A percentile compares a stretch with the other conserved stretches of the same genome.
These are phyloP conservation scores for Phortica okadai DNA, from an alignment of 2,888 invertebrate genomes.

Conservation along the genomic window DNA sequence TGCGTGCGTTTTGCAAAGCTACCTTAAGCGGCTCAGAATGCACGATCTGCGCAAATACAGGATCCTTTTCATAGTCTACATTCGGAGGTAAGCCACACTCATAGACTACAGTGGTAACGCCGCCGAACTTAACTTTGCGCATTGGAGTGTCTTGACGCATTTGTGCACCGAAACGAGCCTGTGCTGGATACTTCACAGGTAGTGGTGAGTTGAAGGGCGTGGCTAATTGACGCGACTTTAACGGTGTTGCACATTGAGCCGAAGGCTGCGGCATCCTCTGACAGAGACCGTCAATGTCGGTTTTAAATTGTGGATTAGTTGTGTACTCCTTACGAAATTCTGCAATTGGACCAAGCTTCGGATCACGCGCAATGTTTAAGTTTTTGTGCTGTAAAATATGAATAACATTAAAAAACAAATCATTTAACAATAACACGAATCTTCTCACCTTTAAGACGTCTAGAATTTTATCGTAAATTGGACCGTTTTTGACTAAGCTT, in stretches of 20 bases:
- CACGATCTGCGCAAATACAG: constrained; percentile 71
- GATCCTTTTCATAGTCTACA: constrained; percentile 73
- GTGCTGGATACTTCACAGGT: constrained; percentile 66
- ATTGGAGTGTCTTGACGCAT: constrained; percentile 75
- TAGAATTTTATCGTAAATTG: constrained; percentile 80
- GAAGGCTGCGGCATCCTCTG: constrained; percentile 34
- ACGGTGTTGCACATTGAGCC: constrained; percentile 38
- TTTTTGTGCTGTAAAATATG: constrained; percentile 77
- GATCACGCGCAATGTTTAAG: constrained; percentile 78
- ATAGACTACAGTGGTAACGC: constrained; percentile 65
- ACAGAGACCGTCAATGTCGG: constrained; percentile 78
- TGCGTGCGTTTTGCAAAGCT: constrained; percentile 59
- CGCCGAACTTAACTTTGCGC: constrained; percentile 73
- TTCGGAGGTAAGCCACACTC: constrained; percentile 72
- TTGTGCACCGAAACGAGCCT: constrained; percentile 66
- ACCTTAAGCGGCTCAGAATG: constrained; percentile 70
- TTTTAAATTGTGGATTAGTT: constrained; percentile 78
- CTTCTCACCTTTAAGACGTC: constrained; percentile 77
- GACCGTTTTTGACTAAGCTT: constrained; percentile 80
- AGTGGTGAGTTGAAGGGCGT: constrained; percentile 73
- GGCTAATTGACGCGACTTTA: constrained; percentile 40
- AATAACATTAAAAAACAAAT: background rate
- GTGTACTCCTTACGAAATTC: constrained; percentile 80
- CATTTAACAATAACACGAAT: background rate
- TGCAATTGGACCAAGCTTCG: constrained; percentile 79